A percentile compares a stretch with the other conserved stretches of the same genome.
Conservation (phyloP, 2,888 invertebrate species). For the Nemurella pictetii region DNA sequence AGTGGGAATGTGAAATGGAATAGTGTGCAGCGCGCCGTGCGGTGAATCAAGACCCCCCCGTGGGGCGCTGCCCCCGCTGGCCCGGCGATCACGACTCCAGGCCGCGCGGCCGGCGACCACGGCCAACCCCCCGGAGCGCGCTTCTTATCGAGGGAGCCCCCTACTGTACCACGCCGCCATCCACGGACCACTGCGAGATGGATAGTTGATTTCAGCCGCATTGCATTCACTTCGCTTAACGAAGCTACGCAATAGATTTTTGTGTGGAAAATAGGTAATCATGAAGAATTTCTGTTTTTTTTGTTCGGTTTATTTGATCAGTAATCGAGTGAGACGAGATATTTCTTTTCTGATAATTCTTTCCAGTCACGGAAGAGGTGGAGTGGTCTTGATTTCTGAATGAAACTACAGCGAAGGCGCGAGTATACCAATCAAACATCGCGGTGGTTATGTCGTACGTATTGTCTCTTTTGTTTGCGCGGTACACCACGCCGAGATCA, state of each 20-base stretch:
- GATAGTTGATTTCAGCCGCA: background rate
- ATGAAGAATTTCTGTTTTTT: background rate
- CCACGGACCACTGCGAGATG: background rate
- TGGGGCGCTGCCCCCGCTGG: slow-evolving; percentile 27
- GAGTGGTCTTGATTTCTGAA: background rate
- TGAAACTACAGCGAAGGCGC: background rate
- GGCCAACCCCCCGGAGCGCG: slow-evolving; percentile 33
- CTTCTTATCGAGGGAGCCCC: slow-evolving; percentile 27
- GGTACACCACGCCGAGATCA: background rate
- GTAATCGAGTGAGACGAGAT: background rate
- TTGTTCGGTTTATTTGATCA: background rate
- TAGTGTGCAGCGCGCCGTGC: slow-evolving; percentile 23
- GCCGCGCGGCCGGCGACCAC: background rate
- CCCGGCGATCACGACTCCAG: slow-evolving; percentile 17
- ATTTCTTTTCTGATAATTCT: background rate
- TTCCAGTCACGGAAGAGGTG: background rate
- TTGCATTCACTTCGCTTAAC: background rate
- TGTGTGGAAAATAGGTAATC: background rate
- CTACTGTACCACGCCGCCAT: slow-evolving; percentile 24
- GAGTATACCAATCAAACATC: background rate
- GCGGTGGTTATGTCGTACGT: background rate
- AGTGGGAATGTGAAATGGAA: slow-evolving; percentile 34
- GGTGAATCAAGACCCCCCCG: slow-evolving; percentile 30
- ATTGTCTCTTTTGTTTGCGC: background rate
- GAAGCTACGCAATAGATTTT: slow-evolving; percentile 7